These are phyloP conservation scores for Mimachlamys varia DNA, from an alignment of 2,888 invertebrate species.

Conservation along the genomic window DNA sequence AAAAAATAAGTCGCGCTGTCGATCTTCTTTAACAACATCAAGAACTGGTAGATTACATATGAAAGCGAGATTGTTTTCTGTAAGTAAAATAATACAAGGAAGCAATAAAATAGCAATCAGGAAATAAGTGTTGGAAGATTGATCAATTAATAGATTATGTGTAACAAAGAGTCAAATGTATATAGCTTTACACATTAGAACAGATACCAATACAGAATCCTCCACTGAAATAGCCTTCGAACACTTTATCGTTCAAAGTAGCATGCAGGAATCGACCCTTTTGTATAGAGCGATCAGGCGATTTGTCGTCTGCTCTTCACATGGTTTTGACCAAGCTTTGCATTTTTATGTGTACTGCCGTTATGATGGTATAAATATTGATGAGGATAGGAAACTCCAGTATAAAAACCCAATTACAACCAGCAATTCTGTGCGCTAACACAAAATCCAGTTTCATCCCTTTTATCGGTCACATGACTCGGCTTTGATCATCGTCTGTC, in stretches of 20 bases:
- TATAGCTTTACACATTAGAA: background rate
- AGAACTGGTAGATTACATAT: background rate
- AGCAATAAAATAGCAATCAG: background rate
- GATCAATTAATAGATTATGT: slow-evolving; percentile 3
- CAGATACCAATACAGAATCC: background rate
- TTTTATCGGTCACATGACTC: slow-evolving; percentile 29
- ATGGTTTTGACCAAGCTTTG: slow-evolving; percentile 31
- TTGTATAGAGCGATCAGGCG: background rate
- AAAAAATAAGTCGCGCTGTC: background rate
- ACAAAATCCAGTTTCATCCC: slow-evolving; percentile 32
- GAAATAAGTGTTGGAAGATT: background rate
- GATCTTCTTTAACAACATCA: too few species aligned
- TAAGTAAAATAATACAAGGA: background rate
- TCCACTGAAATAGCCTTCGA: background rate
- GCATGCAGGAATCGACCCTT: background rate
- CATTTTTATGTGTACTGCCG: slow-evolving; percentile 31
- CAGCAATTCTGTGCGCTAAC: slow-evolving; percentile 29
- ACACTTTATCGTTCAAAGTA: slow-evolving; percentile 4
- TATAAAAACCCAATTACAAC: slow-evolving; percentile 36
- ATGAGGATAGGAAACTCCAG: slow-evolving; percentile 34
- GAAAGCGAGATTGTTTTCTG: background rate
- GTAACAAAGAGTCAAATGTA: background rate
- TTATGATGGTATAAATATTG: slow-evolving; percentile 36
- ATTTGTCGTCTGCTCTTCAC: slow-evolving; percentile 19
- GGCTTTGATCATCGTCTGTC: slow-evolving; percentile 13